Percentiles rank a stretch among this genome's conserved stretches.
These are phyloP conservation scores for Ooceraea biroi DNA, from an alignment of 1,140 invertebrate genomes.

Conservation along the genomic window DNA sequence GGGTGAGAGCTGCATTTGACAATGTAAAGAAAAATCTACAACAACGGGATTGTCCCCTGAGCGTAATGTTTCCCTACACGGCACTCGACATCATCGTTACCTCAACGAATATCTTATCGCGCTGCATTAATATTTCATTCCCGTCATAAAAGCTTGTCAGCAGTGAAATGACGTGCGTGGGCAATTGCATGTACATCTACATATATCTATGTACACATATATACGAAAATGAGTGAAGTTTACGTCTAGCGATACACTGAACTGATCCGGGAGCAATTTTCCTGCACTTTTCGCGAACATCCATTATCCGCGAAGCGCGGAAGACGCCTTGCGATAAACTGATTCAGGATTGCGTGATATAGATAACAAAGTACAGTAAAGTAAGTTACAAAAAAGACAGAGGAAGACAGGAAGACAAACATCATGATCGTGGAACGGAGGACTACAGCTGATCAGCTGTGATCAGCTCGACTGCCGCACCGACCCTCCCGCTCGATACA, in stretches of 20 bases:
- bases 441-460: neutral
- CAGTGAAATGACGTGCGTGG: slow-evolving; percentile 24
- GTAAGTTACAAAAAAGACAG: neutral
- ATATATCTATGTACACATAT: neutral
- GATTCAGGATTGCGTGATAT: neutral
- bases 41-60: neutral
- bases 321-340: neutral
- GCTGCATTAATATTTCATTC: neutral
- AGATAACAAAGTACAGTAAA: neutral
- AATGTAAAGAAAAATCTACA: neutral
- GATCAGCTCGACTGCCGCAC: neutral
- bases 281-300: neutral
- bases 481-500: neutral
- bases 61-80: neutral
- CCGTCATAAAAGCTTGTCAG: neutral
- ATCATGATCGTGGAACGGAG: slow-evolving; percentile 7
- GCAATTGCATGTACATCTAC: slow-evolving; percentile 8
- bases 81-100: neutral
- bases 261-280: neutral
- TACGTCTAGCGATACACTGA: neutral
- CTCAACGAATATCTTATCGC: neutral
- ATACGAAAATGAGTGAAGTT: neutral
- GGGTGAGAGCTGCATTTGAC: neutral
- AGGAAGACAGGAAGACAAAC: neutral
- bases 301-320: slow-evolving; percentile 2